Evolutionary conservation across 2,888 invertebrate species (phyloP), one percentile per base, ranked within the genome.

Genomic region (Mesorhabditis belari): DNA sequence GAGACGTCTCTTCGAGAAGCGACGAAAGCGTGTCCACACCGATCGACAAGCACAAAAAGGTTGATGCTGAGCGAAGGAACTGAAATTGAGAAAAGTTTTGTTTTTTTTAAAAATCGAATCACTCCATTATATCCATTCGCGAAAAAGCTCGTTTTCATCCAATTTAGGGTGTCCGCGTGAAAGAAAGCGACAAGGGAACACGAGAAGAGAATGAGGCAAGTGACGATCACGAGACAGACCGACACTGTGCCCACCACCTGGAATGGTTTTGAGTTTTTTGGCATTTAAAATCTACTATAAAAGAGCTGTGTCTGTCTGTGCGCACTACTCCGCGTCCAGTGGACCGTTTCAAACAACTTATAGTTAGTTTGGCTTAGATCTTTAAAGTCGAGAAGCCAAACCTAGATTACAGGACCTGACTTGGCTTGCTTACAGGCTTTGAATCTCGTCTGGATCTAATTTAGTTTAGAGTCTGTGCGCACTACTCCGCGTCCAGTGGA

Each of bases 111-210:
- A 17, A 44, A 24, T 24, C 9, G 17, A 24, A 53, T 52, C 26
- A 67, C 66, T 44, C 69, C 69, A 25, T 61, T 24, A 44, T 35
- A 57, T 4, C 71, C 71, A 58, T 63, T 62, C 27, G 60, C 58
- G 49, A 70, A 70, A 55, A 72, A 70, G 5, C 62, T 56, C 3
- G 71, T 68, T 5, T 61, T 59, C n/a, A 72, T 63, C 71, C 70
- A 70, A 49, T 68, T 68, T 25, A 65, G 65, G 3, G 70, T 69
- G 35, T 70, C 68, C 21, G 66, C 65, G 50, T 71, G 69, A 53
- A 71, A 71, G 57, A 70, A 72, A 12, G 67, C 64, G n/a, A 70
- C 68, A 63, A 70, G 63, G 2, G 66, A 62, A 25, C 70, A 72
- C 1, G 64, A 64, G 44, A 67, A 64, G 19, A 69, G 57, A 24